phyloP scores from a whole-genome alignment of 2,797 vertebrate genomes.

The Lepidocolaptes lacrymiger region DNA sequence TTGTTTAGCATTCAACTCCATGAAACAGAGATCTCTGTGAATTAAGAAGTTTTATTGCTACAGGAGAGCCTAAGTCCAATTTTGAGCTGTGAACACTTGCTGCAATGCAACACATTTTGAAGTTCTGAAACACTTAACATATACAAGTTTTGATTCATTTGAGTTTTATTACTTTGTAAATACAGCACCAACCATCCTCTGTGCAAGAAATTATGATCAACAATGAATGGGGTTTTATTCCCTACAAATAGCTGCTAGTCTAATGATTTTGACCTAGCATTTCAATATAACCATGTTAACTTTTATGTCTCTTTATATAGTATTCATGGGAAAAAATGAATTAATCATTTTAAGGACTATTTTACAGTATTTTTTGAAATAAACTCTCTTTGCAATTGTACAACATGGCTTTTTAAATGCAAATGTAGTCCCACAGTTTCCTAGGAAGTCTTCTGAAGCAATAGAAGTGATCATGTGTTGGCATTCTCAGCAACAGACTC shows the following conservation, averaged over 20 bases:
- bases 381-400: conserved; percentile 37
- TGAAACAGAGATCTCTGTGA: not conserved
- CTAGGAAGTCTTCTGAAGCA: conserved; percentile 54
- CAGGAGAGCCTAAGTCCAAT: not conserved
- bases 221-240: not conserved
- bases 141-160: not conserved
- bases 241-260: not conserved
- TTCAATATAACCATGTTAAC: not conserved
- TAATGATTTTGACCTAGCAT: conserved; percentile 28
- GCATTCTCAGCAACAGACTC: conserved; percentile 56
- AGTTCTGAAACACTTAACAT: not conserved
- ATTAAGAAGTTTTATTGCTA: not conserved
- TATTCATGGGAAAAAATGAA: conserved; percentile 46
- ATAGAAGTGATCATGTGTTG: conserved; percentile 64
- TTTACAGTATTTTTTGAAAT: conserved; percentile 38
- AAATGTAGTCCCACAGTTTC: conserved; percentile 56
- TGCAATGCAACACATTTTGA: not conserved
- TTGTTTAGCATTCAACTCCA: not conserved
- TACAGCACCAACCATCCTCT: not conserved
- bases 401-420: conserved; percentile 67
- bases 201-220: not conserved
- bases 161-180: not conserved
- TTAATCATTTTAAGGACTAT: conserved; percentile 49
- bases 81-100: not conserved
- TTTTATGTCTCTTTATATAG: conserved; percentile 11